Percentiles rank a stretch among this genome's conserved stretches.
Evolutionary conservation across 2,113 vertebrate genomes (phyloP).

Genomic region (Phalacrocorax aristotelis): DNA sequence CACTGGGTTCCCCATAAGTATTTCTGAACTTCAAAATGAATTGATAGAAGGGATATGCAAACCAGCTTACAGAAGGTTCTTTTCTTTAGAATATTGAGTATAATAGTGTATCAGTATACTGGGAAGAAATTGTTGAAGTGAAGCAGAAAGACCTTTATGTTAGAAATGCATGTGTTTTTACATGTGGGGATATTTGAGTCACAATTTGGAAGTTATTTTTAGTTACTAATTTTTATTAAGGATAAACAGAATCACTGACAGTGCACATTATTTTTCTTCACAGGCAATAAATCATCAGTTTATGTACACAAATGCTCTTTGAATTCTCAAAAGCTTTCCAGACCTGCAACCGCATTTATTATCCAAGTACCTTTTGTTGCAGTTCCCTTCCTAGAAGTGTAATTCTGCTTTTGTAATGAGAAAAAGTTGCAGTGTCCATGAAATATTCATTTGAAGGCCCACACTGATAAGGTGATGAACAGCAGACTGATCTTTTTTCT

Average conservation of each 20-base stretch:
- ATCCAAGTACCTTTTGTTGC: slow-evolving; percentile 7
- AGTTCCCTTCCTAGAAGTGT: background rate
- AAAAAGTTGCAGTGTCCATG: slow-evolving; percentile 1
- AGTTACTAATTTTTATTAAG: slow-evolving; percentile 41
- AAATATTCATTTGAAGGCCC: slow-evolving; percentile 13
- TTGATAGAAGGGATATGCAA: background rate
- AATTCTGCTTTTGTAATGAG: slow-evolving; percentile 48
- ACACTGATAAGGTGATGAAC: background rate
- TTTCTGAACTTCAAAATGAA: background rate
- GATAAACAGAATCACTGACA: slow-evolving; percentile 47
- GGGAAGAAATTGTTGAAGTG: background rate
- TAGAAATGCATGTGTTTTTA: background rate
- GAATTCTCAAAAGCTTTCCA: slow-evolving; percentile 44
- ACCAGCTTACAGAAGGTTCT: background rate
- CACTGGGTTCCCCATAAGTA: background rate
- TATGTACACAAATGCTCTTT: slow-evolving; percentile 35
- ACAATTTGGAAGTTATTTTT: background rate
- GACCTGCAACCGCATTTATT: slow-evolving; percentile 25
- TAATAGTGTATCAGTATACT: background rate
- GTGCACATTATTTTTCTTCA: slow-evolving; percentile 42
- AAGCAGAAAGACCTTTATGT: background rate
- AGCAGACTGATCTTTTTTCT: background rate
- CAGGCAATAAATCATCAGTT: slow-evolving; percentile 53
- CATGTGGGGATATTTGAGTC: background rate
- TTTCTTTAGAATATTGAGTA: background rate